Percentiles rank a stretch among this genome's conserved stretches.
phyloP scores from a whole-genome alignment of 2,888 invertebrate genomes.

The Microdon myrmicae region DNA sequence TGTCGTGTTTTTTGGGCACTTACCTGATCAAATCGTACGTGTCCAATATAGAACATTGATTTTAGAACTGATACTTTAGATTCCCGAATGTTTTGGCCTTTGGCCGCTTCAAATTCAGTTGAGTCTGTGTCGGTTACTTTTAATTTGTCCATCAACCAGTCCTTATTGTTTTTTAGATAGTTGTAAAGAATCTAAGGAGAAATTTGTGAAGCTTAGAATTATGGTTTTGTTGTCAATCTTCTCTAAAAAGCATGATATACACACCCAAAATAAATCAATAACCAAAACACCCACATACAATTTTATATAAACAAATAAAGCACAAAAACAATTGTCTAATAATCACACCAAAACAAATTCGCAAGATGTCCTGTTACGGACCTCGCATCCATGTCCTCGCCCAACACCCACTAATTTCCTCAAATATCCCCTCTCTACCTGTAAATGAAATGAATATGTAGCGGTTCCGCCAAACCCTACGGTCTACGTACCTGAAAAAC shows the following conservation, averaged over 20 bases:
- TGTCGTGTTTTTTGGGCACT: slow-evolving; percentile 1
- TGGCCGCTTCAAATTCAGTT: slow-evolving; percentile 62
- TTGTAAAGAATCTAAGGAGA: slow-evolving; percentile 75
- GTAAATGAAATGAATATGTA: too few relatives aligned
- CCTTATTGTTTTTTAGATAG: slow-evolving; percentile 76
- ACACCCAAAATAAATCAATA: slow-evolving; percentile 4
- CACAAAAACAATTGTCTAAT: too few relatives aligned
- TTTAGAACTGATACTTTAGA: slow-evolving; percentile 72
- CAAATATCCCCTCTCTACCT: too few relatives aligned
- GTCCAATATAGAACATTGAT: slow-evolving; percentile 84
- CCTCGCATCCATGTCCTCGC: too few relatives aligned
- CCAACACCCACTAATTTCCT: too few relatives aligned
- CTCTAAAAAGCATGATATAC: not conserved
- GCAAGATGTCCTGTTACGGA: too few relatives aligned
- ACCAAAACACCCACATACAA: slow-evolving; percentile 9
- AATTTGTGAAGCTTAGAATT: slow-evolving; percentile 7
- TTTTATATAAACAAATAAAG: too few relatives aligned
- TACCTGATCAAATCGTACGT: slow-evolving; percentile 81
- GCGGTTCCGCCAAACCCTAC: too few relatives aligned
- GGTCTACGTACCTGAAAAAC: too few relatives aligned
- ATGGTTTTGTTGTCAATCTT: not conserved
- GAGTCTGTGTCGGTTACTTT: slow-evolving; percentile 65
- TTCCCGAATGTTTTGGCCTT: slow-evolving; percentile 64
- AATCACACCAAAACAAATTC: too few relatives aligned
- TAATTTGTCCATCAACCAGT: slow-evolving; percentile 75